Evolutionary conservation across 2,888 invertebrate species (phyloP).

Genomic region (Steromphala cineraria): DNA sequence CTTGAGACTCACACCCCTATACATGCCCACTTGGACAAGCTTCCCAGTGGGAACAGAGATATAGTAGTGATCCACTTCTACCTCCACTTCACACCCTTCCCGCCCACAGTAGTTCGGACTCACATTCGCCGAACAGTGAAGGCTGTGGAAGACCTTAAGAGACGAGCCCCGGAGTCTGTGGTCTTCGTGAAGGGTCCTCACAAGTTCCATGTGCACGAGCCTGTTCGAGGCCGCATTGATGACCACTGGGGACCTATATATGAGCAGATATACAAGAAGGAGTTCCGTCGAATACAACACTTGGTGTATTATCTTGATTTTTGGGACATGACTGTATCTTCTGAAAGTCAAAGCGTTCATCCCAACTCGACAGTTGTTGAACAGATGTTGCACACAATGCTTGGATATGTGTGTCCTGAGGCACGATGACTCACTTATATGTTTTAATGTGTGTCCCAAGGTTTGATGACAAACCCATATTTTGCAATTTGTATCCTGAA

Average conservation of each 20-base stretch:
- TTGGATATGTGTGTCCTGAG: neutral
- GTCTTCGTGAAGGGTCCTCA: conserved; percentile 2
- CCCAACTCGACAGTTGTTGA: neutral
- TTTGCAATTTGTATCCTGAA: too few species aligned
- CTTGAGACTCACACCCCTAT: neutral
- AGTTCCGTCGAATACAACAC: neutral
- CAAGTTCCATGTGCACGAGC: neutral
- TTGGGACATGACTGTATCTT: neutral
- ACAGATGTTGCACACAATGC: neutral
- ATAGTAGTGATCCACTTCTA: neutral
- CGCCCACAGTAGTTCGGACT: neutral
- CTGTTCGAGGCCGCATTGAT: neutral
- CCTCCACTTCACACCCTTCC: conserved; percentile 8
- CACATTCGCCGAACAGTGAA: neutral
- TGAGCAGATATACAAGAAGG: conserved; percentile 1
- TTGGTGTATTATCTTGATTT: neutral
- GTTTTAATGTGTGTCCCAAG: too few species aligned
- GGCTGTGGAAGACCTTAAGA: neutral
- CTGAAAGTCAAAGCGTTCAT: neutral
- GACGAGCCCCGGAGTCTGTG: neutral
- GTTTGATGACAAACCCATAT: too few species aligned
- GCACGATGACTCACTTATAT: neutral
- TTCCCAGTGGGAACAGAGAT: neutral
- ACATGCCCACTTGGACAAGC: neutral
- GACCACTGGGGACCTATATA: conserved; percentile 4